These are phyloP conservation scores for Otocyon megalotis DNA, from an alignment of 2,113 vertebrate genomes.

Conservation along the genomic window DNA sequence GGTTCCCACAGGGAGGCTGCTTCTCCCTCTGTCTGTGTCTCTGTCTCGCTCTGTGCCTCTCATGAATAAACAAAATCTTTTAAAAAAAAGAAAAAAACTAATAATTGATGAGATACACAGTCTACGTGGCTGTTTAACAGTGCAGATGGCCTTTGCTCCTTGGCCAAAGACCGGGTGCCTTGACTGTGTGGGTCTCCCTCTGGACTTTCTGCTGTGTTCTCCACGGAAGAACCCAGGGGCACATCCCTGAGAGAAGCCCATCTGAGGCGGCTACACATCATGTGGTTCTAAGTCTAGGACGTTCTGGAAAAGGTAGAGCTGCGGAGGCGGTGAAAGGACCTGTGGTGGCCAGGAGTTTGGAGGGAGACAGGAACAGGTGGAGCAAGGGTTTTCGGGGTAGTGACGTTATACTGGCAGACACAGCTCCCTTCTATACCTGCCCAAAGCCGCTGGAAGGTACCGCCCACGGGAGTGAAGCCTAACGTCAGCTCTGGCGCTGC, in stretches of 20 bases:
- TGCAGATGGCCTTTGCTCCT: background rate
- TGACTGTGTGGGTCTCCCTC: rapidly evolving
- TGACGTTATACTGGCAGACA: rapidly evolving
- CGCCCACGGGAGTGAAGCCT: background rate
- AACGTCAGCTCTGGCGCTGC: rapidly evolving
- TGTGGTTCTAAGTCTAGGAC: rapidly evolving
- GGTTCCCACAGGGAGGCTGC: no score
- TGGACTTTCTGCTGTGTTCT: rapidly evolving
- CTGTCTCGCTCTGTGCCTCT: no score
- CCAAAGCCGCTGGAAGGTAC: no score
- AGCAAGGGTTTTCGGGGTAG: background rate
- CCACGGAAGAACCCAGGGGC: rapidly evolving
- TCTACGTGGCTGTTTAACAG: no score
- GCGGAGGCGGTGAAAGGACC: background rate
- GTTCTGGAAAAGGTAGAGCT: background rate
- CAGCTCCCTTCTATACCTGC: rapidly evolving
- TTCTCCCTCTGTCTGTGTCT: no score
- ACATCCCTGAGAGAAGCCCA: rapidly evolving
- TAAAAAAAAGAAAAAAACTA: no score
- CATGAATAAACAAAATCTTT: no score
- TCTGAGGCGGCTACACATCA: background rate
- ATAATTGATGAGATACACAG: background rate
- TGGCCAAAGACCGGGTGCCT: background rate
- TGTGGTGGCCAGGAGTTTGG: background rate
- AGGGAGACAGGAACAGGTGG: rapidly evolving